Conservation (phyloP, 2,113 vertebrate species). For the Bufo gargarizans region DNA sequence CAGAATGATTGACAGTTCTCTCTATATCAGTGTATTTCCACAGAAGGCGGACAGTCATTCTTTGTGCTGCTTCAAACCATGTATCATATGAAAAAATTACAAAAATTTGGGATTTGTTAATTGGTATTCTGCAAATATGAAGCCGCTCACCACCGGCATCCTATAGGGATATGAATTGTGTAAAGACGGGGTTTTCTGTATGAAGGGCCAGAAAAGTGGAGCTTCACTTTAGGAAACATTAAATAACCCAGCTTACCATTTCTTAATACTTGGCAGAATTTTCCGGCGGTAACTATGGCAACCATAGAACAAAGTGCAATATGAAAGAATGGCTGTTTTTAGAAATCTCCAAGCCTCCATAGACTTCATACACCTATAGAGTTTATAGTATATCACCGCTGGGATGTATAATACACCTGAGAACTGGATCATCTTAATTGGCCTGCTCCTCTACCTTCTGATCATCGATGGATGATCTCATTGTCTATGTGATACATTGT, state of each 20-base stretch:
- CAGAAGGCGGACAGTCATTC: no score
- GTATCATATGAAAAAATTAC: background rate
- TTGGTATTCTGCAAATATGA: background rate
- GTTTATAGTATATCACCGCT: background rate
- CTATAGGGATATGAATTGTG: background rate
- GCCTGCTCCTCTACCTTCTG: background rate
- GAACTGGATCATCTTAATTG: background rate
- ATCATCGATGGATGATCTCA: background rate
- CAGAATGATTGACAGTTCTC: no score
- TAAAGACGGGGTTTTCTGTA: background rate
- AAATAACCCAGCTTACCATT: constrained; percentile 10
- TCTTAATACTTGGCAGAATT: background rate
- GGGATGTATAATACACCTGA: background rate
- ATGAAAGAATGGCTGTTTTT: constrained; percentile 1
- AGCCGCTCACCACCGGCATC: background rate
- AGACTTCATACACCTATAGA: background rate
- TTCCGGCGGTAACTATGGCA: background rate
- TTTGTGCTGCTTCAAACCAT: background rate
- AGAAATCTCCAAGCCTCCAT: background rate
- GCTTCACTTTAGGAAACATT: background rate
- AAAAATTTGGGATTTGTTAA: background rate
- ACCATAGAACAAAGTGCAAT: background rate
- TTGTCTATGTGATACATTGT: background rate
- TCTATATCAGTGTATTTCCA: no score
- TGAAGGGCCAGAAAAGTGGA: background rate